Conservation (phyloP, 23 tunicate genomes). For the Aplidium turbinatum region DNA sequence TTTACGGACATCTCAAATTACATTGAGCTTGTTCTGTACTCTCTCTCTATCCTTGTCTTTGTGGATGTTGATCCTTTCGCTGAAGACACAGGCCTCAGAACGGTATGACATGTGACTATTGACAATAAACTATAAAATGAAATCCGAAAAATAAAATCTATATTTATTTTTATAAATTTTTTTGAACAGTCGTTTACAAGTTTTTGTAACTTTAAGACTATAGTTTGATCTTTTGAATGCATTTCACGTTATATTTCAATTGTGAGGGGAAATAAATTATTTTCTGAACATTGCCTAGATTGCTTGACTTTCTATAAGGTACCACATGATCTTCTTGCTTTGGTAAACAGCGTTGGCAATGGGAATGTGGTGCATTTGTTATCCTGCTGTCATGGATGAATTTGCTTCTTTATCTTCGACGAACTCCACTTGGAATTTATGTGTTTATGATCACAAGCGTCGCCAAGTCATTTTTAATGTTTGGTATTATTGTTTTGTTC, state of each 20-base stretch:
- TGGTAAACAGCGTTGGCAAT: conserved; percentile 55
- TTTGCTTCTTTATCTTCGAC: conserved; percentile 46
- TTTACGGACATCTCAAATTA: conserved; percentile 46
- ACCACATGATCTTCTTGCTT: no score
- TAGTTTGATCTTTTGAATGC: no score
- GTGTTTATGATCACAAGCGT: conserved; percentile 57
- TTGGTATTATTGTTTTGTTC: conserved; percentile 46
- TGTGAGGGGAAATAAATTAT: no score
- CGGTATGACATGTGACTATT: conserved; percentile 13
- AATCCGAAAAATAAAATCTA: no score
- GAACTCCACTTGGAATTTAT: conserved; percentile 48
- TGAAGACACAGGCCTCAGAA: conserved; percentile 40
- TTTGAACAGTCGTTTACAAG: no score
- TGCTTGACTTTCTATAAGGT: no score
- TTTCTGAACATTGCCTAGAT: no score
- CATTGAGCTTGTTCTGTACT: conserved; percentile 46
- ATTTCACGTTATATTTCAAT: no score
- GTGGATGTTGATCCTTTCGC: conserved; percentile 47
- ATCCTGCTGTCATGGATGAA: conserved; percentile 52
- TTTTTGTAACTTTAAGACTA: no score
- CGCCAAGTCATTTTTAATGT: conserved; percentile 36
- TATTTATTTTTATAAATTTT: no score
- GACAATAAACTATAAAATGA: neutral
- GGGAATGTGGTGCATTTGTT: conserved; percentile 59
- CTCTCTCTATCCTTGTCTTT: conserved; percentile 46